Evolutionary conservation across 1,140 invertebrate species (phyloP).

Genomic region (Drosophila erecta): DNA sequence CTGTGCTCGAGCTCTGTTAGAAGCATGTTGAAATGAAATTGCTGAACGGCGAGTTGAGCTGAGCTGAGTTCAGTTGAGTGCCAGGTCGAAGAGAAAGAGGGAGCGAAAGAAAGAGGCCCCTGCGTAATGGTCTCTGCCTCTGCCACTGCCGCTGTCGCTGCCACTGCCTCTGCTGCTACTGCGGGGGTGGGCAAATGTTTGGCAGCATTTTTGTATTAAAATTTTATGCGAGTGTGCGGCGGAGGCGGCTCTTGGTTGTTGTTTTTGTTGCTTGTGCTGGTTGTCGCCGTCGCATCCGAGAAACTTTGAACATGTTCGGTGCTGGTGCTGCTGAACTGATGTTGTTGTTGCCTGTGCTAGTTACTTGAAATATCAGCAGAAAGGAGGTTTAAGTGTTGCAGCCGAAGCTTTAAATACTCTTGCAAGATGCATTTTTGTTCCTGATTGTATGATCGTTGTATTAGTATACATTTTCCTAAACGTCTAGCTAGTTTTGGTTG

Average conservation of each 20-base stretch:
- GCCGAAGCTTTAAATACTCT: conserved; percentile 30
- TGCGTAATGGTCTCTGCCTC: conserved; percentile 53
- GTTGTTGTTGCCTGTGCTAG: conserved; percentile 54
- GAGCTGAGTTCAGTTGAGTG: conserved; percentile 49
- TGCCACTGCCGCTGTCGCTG: conserved; percentile 17
- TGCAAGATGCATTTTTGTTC: neutral
- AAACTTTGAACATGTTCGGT: conserved; percentile 78
- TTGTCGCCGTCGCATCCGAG: conserved; percentile 67
- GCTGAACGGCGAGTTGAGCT: conserved; percentile 48
- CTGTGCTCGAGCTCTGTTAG: conserved; percentile 57
- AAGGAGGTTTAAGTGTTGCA: conserved; percentile 48
- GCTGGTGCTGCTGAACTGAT: conserved; percentile 25
- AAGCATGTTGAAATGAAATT: conserved; percentile 82
- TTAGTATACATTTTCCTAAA: neutral
- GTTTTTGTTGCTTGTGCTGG: conserved; percentile 31
- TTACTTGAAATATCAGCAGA: conserved; percentile 78
- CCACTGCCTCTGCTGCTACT: conserved; percentile 9
- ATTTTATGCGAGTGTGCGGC: conserved; percentile 55
- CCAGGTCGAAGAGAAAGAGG: conserved; percentile 44
- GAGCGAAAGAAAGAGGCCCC: conserved; percentile 47
- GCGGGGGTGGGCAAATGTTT: conserved; percentile 71
- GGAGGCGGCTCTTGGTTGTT: conserved; percentile 31
- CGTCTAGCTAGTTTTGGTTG: no score
- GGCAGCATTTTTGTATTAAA: conserved; percentile 78
- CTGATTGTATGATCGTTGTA: neutral